Percentiles rank a stretch among this genome's conserved stretches.
phyloP scores from a whole-genome alignment of 2,888 invertebrate genomes.

The Choreutis nemorana region DNA sequence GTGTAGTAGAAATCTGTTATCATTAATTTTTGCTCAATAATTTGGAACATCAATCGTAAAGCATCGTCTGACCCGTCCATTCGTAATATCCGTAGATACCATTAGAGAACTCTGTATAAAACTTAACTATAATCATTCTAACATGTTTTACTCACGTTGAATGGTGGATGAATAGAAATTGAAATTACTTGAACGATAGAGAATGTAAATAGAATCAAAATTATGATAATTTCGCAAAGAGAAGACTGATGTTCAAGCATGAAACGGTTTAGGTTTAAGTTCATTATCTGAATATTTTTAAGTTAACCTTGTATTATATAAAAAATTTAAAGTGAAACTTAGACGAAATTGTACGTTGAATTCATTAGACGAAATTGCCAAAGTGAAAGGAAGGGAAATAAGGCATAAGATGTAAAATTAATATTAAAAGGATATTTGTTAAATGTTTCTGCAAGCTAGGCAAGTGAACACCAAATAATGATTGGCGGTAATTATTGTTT shows the following conservation, averaged over 20 bases:
- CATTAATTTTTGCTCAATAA: no score
- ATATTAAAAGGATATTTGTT: no score
- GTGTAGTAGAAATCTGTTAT: no score
- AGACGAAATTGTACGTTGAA: constrained; percentile 14
- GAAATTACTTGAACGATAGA: no score
- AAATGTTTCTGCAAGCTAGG: no score
- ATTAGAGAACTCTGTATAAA: not conserved
- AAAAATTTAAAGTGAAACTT: constrained; percentile 16
- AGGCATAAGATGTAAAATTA: no score
- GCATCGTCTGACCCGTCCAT: constrained; percentile 40
- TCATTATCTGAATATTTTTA: constrained; percentile 45
- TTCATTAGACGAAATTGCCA: constrained; percentile 20
- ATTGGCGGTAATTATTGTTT: no score
- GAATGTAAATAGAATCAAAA: constrained; percentile 38
- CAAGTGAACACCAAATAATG: no score
- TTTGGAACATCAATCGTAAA: no score
- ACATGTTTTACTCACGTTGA: constrained; percentile 19
- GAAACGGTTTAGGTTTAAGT: constrained; percentile 52
- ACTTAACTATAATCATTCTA: constrained; percentile 14
- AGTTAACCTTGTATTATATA: constrained; percentile 37
- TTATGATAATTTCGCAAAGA: constrained; percentile 62
- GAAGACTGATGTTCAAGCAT: constrained; percentile 63
- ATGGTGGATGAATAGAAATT: no score
- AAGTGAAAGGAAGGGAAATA: no score
- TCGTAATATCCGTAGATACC: constrained; percentile 10